A percentile compares a stretch with the other conserved stretches of the same genome.
Conservation (phyloP, 2,113 vertebrate species). For the Rhabdomys dilectus region DNA sequence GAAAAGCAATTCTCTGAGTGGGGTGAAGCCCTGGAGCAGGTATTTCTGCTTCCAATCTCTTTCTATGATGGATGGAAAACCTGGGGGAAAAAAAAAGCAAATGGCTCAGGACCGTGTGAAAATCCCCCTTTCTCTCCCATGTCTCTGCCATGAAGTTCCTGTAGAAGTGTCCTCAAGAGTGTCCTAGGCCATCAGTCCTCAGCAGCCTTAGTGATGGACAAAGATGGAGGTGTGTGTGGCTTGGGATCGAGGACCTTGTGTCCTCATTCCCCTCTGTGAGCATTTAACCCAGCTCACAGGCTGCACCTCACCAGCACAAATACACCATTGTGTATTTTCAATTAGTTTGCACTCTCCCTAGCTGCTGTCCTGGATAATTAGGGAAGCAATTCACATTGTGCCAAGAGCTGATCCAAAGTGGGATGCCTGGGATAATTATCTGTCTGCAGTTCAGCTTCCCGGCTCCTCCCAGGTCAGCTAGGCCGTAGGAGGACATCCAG, state of each 20-base stretch:
- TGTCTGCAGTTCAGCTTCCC: constrained; percentile 91
- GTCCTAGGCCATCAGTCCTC: neutral
- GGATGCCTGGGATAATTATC: constrained; percentile 90
- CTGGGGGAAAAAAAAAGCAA: neutral
- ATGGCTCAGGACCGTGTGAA: neutral
- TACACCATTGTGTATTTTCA: constrained; percentile 88
- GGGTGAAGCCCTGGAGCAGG: accelerated
- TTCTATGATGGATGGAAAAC: neutral
- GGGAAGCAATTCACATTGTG: constrained; percentile 89
- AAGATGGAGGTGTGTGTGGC: neutral
- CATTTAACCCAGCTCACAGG: constrained; percentile 84
- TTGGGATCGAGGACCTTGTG: neutral
- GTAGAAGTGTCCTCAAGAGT: neutral
- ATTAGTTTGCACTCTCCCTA: constrained; percentile 88
- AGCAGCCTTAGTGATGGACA: neutral
- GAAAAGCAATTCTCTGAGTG: neutral
- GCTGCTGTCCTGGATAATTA: constrained; percentile 90
- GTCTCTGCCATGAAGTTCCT: neutral
- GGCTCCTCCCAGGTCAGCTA: constrained; percentile 92
- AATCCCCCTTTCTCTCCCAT: neutral
- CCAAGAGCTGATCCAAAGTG: constrained; percentile 87
- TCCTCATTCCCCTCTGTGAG: constrained; percentile 62
- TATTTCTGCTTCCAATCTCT: no score
- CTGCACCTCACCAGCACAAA: constrained; percentile 79
- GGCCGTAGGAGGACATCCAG: constrained; percentile 92